These are phyloP conservation scores for Apantesis nais DNA, from an alignment of 2,888 invertebrate species.

Conservation along the genomic window DNA sequence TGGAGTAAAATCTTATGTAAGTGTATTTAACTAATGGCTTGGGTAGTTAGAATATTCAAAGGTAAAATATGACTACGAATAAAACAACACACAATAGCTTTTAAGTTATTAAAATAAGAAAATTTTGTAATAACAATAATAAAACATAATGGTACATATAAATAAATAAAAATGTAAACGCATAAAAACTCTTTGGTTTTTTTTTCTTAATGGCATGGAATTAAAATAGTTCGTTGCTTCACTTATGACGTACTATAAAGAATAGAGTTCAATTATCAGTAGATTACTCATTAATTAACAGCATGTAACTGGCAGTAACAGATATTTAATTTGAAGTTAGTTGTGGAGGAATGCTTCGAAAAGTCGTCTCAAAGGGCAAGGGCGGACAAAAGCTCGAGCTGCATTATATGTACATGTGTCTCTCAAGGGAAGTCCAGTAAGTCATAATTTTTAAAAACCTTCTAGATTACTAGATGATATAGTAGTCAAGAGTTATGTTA, in stretches of 20 bases:
- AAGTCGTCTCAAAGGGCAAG: slow-evolving; percentile 55
- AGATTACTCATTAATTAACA: slow-evolving; percentile 9
- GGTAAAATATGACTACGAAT: no score
- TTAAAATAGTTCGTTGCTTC: background rate
- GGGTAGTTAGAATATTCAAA: no score
- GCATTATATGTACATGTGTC: background rate
- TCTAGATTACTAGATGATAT: background rate
- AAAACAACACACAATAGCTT: no score
- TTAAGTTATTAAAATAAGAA: background rate
- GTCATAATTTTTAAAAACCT: background rate
- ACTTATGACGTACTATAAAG: background rate
- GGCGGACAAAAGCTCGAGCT: slow-evolving; percentile 38
- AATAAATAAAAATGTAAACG: background rate
- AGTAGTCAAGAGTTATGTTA: background rate
- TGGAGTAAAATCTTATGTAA: no score
- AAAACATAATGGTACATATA: background rate
- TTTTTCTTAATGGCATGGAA: background rate
- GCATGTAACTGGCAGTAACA: slow-evolving; percentile 21
- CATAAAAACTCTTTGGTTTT: background rate
- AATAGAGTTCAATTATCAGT: background rate
- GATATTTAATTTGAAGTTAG: slow-evolving; percentile 48
- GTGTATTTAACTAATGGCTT: no score
- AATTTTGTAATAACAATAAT: background rate
- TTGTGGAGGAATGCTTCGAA: slow-evolving; percentile 52
- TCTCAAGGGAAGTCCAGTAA: background rate